phyloP scores from a whole-genome alignment of 2,888 invertebrate species.

The Arenicola marina region DNA sequence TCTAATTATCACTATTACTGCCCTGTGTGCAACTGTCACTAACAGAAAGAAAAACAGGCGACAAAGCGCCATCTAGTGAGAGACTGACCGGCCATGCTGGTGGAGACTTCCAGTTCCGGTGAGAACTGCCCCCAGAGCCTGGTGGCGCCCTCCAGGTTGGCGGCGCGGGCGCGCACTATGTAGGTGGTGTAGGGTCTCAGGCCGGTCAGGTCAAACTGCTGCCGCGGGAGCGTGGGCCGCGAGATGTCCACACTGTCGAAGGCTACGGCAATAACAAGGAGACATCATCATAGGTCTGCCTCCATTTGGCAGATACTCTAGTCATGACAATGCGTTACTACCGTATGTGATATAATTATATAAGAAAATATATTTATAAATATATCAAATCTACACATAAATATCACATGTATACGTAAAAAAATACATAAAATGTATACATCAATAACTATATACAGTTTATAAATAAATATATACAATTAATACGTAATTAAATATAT shows the following conservation, averaged over 20 bases:
- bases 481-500: no score
- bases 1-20: no score
- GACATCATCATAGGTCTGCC: no score
- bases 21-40: no score
- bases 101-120: conserved; percentile 13
- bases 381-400: not conserved
- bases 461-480: no score
- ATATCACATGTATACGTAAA: not conserved
- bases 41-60: no score
- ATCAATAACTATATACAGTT: no score
- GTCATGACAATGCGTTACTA: no score
- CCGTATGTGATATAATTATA: no score
- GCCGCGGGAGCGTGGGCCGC: conserved; percentile 13
- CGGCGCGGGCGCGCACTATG: conserved; percentile 39
- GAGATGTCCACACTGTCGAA: conserved; percentile 1
- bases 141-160: conserved; percentile 39
- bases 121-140: conserved; percentile 46
- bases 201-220: conserved; percentile 10
- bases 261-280: not conserved
- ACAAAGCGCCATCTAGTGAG: no score
- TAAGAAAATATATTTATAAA: not conserved
- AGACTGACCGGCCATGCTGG: conserved; percentile 11
- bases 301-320: no score
- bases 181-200: conserved; percentile 44
- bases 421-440: not conserved